A percentile compares a stretch with the other conserved stretches of the same genome.
phyloP scores from a whole-genome alignment of 1,140 invertebrate genomes.

The Papilio xuthus region DNA sequence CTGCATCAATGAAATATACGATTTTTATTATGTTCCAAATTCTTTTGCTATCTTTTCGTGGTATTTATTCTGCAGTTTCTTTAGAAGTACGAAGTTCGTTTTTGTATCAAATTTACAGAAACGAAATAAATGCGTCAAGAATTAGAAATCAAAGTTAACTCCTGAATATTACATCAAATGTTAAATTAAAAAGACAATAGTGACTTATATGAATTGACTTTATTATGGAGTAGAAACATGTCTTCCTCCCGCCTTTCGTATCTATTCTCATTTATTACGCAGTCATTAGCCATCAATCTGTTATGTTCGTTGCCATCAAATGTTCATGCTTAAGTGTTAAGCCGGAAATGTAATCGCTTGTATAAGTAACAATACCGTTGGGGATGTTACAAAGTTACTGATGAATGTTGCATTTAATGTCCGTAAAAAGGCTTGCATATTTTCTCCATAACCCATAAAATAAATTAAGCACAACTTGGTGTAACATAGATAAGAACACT shows the following conservation, averaged over 20 bases:
- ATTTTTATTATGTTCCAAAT: too few relatives aligned
- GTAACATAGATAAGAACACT: neutral
- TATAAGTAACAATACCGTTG: neutral
- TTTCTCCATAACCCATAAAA: neutral
- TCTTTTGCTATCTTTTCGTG: too few relatives aligned
- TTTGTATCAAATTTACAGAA: too few relatives aligned
- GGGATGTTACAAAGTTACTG: neutral
- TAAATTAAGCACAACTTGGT: neutral
- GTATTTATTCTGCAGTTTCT: too few relatives aligned
- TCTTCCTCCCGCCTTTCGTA: neutral
- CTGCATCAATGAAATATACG: conserved; percentile 59
- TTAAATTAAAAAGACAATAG: neutral
- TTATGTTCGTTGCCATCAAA: too few relatives aligned
- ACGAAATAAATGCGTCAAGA: too few relatives aligned
- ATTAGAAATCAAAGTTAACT: too few relatives aligned
- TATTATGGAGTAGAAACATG: neutral
- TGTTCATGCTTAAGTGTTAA: neutral
- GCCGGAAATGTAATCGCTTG: neutral
- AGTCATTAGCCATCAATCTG: neutral
- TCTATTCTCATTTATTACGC: neutral
- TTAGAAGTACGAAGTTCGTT: too few relatives aligned
- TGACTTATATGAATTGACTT: neutral
- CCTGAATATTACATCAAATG: too few relatives aligned
- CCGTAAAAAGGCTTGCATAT: neutral
- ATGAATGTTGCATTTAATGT: neutral